Evolutionary conservation across 2,113 vertebrate genomes (phyloP).

Genomic region (Butorides virescens): DNA sequence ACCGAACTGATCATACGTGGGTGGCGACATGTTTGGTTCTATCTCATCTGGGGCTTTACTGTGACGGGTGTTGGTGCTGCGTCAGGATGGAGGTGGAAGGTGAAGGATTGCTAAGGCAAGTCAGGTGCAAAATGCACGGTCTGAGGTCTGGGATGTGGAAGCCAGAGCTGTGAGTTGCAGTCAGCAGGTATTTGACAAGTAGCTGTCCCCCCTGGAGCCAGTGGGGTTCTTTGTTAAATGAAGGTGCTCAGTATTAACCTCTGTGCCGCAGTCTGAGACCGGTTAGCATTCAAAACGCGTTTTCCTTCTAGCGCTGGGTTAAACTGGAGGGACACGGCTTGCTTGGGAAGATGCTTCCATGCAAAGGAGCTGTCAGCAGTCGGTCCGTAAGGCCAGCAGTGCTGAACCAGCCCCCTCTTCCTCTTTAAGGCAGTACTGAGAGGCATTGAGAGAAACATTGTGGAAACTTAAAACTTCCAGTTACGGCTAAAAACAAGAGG

Average conservation of each 20-base stretch:
- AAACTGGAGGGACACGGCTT: rapidly evolving
- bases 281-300: rapidly evolving
- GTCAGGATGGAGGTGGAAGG: rapidly evolving
- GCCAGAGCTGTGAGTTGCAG: background rate
- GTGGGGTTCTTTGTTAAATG: background rate
- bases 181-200: background rate
- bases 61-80: background rate
- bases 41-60: background rate
- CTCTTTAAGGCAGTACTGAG: background rate
- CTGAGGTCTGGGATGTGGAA: background rate
- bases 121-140: background rate
- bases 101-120: background rate
- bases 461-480: background rate
- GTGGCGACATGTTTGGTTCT: background rate
- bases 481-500: background rate
- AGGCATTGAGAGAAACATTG: background rate
- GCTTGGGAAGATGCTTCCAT: background rate
- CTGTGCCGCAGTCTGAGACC: background rate
- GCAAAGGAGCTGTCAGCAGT: background rate
- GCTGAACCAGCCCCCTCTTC: background rate
- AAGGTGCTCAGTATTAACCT: background rate
- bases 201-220: background rate
- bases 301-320: background rate
- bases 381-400: background rate
- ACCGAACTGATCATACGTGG: rapidly evolving